Percentiles rank a stretch among this genome's conserved stretches.
phyloP scores from a whole-genome alignment of 2,888 invertebrate genomes.

The Julus scandinavius region DNA sequence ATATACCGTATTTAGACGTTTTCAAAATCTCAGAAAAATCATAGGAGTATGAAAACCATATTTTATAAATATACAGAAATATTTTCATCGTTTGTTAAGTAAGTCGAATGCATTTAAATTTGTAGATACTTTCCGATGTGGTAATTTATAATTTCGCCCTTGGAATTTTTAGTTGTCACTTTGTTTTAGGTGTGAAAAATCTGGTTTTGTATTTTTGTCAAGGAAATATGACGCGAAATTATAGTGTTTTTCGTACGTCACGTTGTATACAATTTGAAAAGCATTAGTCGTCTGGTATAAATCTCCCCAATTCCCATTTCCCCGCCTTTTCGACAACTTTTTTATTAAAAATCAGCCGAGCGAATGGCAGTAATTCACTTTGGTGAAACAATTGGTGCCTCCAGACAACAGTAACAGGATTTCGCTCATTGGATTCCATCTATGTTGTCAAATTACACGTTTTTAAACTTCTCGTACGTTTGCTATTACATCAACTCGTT shows the following conservation, averaged over 20 bases:
- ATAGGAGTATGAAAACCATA: too few species aligned
- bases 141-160: too few species aligned
- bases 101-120: too few species aligned
- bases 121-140: too few species aligned
- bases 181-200: neutral
- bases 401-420: neutral
- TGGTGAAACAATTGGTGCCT: neutral
- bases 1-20: too few species aligned
- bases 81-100: too few species aligned
- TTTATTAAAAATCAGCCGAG: constrained; percentile 16
- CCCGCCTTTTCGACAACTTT: neutral
- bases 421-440: neutral
- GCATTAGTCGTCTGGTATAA: constrained; percentile 10
- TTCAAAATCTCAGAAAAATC: too few species aligned
- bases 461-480: neutral
- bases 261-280: neutral
- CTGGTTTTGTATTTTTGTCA: neutral
- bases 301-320: neutral
- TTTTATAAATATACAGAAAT: too few species aligned
- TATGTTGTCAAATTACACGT: neutral
- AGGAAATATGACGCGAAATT: neutral
- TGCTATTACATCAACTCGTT: neutral
- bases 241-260: neutral
- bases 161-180: too few species aligned
- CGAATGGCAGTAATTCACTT: neutral